phyloP scores from a whole-genome alignment of 2,888 invertebrate genomes.

The Lasioglossum lativentre region DNA sequence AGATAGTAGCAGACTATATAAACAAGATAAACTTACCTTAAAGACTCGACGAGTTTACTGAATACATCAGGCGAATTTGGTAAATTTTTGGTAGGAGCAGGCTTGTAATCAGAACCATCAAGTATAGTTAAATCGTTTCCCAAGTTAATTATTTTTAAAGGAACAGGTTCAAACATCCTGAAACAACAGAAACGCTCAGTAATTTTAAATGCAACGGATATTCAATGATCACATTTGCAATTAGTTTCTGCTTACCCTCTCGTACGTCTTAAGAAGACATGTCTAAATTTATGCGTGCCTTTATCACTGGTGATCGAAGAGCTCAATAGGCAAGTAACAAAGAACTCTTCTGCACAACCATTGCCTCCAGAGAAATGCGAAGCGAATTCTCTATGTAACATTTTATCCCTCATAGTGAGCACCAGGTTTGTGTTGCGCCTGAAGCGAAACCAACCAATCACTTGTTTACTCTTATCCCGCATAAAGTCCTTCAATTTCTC shows the following conservation, averaged over 20 bases:
- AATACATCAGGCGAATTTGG: conserved; percentile 76
- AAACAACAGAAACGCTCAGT: conserved; percentile 33
- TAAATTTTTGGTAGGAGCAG: conserved; percentile 74
- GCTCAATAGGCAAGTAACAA: conserved; percentile 88
- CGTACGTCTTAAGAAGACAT: conserved; percentile 87
- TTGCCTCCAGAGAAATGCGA: conserved; percentile 85
- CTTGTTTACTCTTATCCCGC: conserved; percentile 86
- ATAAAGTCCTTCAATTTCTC: conserved; percentile 86
- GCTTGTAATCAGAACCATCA: conserved; percentile 82
- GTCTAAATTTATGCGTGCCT: conserved; percentile 88
- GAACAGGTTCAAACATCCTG: conserved; percentile 78
- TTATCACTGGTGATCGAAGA: conserved; percentile 85
- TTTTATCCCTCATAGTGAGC: conserved; percentile 88
- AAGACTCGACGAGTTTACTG: conserved; percentile 69
- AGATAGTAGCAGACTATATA: neutral
- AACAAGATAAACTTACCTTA: conserved; percentile 66
- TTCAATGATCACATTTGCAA: neutral
- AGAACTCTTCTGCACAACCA: conserved; percentile 86
- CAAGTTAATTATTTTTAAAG: conserved; percentile 81
- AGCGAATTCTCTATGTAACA: conserved; percentile 88
- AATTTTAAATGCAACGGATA: neutral
- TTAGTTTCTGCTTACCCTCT: conserved; percentile 85
- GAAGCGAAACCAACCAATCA: conserved; percentile 90
- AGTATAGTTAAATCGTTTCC: conserved; percentile 78
- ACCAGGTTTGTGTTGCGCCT: conserved; percentile 86